phyloP scores from a whole-genome alignment of 2,888 invertebrate species.

The Brachyopa scutellaris region DNA sequence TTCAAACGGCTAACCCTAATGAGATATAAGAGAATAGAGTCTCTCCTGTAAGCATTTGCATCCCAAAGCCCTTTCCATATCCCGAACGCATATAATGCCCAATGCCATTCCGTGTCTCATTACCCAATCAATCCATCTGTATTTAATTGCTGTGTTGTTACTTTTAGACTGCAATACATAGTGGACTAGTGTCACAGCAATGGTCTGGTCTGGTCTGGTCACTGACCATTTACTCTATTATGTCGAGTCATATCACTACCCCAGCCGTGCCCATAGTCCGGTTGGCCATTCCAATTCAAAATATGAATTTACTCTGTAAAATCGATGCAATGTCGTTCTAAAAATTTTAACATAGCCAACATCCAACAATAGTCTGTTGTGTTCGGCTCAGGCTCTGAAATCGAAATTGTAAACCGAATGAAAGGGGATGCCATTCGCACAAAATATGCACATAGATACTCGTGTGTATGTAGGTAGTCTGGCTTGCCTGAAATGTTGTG shows the following conservation, averaged over 20 bases:
- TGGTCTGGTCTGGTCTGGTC: neutral
- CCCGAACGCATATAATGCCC: too few species aligned
- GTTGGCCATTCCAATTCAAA: slow-evolving; percentile 7
- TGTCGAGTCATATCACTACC: neutral
- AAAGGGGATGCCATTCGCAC: slow-evolving; percentile 6
- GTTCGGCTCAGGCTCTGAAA: slow-evolving; percentile 4
- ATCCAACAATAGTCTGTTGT: slow-evolving; percentile 26
- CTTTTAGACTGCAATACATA: neutral
- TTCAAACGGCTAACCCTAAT: too few species aligned
- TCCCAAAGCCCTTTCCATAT: too few species aligned
- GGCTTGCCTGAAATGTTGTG: slow-evolving; percentile 40
- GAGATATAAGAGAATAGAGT: too few species aligned
- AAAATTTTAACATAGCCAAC: slow-evolving; percentile 38
- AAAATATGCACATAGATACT: slow-evolving; percentile 9
- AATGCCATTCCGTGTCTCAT: neutral
- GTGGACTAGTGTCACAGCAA: neutral
- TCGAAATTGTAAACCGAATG: neutral
- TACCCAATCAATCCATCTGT: neutral
- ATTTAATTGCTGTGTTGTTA: slow-evolving; percentile 1
- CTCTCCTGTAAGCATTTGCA: too few species aligned
- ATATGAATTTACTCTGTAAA: slow-evolving; percentile 23
- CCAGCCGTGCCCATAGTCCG: neutral
- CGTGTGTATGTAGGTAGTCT: too few species aligned
- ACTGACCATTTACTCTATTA: neutral
- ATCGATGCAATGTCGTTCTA: slow-evolving; percentile 43